Base-by-base conservation (phyloP, 2,113 vertebrate genomes). In the Columba janthina region DNA sequence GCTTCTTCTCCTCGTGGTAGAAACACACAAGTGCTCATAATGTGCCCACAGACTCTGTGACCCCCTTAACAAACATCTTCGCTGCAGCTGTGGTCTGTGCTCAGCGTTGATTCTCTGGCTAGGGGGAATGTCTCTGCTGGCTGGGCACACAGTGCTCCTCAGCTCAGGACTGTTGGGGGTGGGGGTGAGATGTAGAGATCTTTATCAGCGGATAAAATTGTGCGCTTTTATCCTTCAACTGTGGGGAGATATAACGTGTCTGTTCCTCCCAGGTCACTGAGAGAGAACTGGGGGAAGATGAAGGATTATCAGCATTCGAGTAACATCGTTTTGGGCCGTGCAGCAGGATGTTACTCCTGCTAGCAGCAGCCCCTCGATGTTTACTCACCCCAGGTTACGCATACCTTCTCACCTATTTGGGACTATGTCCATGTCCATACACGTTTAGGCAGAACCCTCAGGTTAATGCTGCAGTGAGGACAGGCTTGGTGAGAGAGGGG, bases 311-410 rank as follows among this genome's bases (percentile, higher is more conserved):
- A 53, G 11, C 5, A 1, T 54, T 42, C 29, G 17, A 40, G 17
- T 87, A 66, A 21, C 4, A 3, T 15, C 1, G 0, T 8, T 72
- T 40, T 58, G 17, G 31, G 40, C 38, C 6, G 1, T 1, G 1
- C 36, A 22, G 31, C n/a, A 25, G 31, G 5, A 4, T 31, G 4
- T 18, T 46, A 46, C 29, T 80, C 42, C 0, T 9, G 42, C 53
- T 21, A 48, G 71, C 36, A 80, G 60, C 60, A 72, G 70, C 40
- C 34, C 11, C 48, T 64, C 12, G 3, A 6, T 50, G 21, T 53
- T 83, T 51, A 26, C 34, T 77, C 70, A 2, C 18, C 77, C 46
- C 32, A 13, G 34, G 10, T 54, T 73, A 29, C 12, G 42, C 0
- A 0, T 24, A 8, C n/a, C 44, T 34, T 57, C 66, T 85, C 44